Conservation (phyloP, 2,113 vertebrate genomes). For the Boleophthalmus pectinirostris region DNA sequence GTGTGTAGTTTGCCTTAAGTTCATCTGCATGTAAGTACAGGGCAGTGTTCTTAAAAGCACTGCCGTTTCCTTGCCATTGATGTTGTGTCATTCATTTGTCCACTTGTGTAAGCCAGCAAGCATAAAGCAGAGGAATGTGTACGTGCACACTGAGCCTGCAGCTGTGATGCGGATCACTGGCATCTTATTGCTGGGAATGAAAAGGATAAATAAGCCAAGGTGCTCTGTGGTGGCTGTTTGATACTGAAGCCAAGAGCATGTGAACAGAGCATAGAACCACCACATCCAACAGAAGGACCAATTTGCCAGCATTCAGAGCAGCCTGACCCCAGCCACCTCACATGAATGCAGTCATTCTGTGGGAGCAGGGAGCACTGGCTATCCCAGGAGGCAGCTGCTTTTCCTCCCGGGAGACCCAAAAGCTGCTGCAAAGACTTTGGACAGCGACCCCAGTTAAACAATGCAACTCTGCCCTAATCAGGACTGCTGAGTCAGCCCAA, state of each 20-base stretch:
- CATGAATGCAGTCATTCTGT: slow-evolving; percentile 50
- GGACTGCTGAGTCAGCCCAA: slow-evolving; percentile 28
- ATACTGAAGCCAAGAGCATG: slow-evolving; percentile 49
- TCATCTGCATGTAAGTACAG: too few relatives aligned
- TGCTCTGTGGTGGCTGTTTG: slow-evolving; percentile 53
- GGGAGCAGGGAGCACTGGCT: slow-evolving; percentile 33
- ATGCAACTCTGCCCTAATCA: slow-evolving; percentile 31
- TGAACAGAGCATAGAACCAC: slow-evolving; percentile 32
- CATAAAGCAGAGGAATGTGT: slow-evolving; percentile 1
- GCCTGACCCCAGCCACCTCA: slow-evolving; percentile 49
- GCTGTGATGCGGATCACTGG: slow-evolving; percentile 57
- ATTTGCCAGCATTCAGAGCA: slow-evolving; percentile 58
- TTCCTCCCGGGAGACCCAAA: slow-evolving; percentile 32
- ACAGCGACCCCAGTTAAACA: slow-evolving; percentile 33
- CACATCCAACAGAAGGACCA: slow-evolving; percentile 30
- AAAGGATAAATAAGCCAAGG: slow-evolving; percentile 59
- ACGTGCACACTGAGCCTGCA: slow-evolving; percentile 40
- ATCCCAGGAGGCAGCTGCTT: slow-evolving; percentile 26
- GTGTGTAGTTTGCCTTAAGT: neutral
- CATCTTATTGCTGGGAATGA: slow-evolving; percentile 44
- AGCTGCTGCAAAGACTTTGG: slow-evolving; percentile 28
- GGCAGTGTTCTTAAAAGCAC: neutral
- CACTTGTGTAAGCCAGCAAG: slow-evolving; percentile 2
- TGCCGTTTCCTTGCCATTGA: slow-evolving; percentile 11
- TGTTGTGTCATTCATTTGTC: neutral